Evolutionary conservation across 2,888 invertebrate species (phyloP), one percentile per base, ranked within the genome.

Genomic region (Xanthorhoe designata): DNA sequence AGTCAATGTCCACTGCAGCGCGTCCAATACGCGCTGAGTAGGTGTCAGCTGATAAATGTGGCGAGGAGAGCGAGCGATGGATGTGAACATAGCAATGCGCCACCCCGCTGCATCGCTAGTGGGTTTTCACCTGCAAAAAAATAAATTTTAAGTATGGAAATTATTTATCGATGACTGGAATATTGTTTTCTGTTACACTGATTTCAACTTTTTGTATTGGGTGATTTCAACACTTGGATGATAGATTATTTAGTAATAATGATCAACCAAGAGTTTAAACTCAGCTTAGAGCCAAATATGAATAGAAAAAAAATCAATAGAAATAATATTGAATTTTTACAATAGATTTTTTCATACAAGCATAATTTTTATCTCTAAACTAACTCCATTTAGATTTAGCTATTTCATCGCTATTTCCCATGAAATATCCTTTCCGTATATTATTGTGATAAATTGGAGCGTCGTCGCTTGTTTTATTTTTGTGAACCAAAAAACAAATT

Each of bases 81-180:
- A 79, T 85, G 79, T 54, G 87, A 79, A 13, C 80, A 71, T 4
- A 80, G 73, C 18, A 89, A 81, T 0, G 87, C 84, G 35, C 79
- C 75, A 9, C 94, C 94, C n/a, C 94, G 87, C 69, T 94, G 94
- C 94, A 94, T 94, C 61, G 94, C 94, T 38, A 94, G 80, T 57
- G 94, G 94, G 68, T 94, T 94, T 71, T 94, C 94, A 65, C 92
- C 94, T 94, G 91, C 45, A 80, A 84, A 61, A 7, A 76, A 64
- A 79, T 71, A 50, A 53, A 45, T 0, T 38, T 56, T 61, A 74
- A 71, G 69, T 75, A 64, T 49, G 6, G 51, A 42, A 66, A 62
- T 60, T 56, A 64, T 59, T 63, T n/a, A 52, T 67, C 60, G 51
- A 68, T 64, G 15, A n/a, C 3, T 45, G 45, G 17, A 17, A 32